These are phyloP conservation scores for Crotalus tigris DNA, from an alignment of 2,113 vertebrate genomes.

Conservation along the genomic window DNA sequence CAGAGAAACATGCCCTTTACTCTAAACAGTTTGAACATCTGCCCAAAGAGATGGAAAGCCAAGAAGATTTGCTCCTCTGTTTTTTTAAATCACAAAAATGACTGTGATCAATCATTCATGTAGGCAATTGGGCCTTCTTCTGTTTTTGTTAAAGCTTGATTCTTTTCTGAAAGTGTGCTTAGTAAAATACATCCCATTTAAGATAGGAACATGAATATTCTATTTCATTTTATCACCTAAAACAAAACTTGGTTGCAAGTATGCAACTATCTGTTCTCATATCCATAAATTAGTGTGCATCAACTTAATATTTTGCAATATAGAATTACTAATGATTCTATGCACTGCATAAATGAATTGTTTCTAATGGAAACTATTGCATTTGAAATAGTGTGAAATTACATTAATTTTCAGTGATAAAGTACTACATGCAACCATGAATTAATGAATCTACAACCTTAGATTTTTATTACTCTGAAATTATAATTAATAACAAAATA, in stretches of 20 bases:
- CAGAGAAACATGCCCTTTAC: slow-evolving; percentile 13
- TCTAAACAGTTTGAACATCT: slow-evolving; percentile 17
- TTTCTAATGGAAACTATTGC: background rate
- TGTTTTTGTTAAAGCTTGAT: background rate
- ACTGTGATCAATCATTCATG: background rate
- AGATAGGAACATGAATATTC: background rate
- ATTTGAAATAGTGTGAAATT: background rate
- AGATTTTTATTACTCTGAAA: background rate
- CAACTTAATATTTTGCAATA: background rate
- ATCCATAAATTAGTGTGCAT: background rate
- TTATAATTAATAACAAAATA: background rate
- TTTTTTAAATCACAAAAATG: background rate
- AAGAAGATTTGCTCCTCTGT: background rate
- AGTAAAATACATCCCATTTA: background rate
- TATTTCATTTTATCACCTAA: background rate
- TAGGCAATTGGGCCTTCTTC: accelerated
- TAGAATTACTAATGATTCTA: background rate
- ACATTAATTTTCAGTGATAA: background rate
- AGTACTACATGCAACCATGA: background rate
- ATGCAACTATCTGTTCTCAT: background rate
- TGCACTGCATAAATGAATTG: background rate
- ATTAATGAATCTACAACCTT: background rate
- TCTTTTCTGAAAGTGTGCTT: background rate
- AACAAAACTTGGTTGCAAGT: background rate
- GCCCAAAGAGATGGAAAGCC: background rate